A percentile compares a stretch with the other conserved stretches of the same genome.
Evolutionary conservation across 1,140 invertebrate species (phyloP).

Genomic region (Leptestheria dahalacensis): DNA sequence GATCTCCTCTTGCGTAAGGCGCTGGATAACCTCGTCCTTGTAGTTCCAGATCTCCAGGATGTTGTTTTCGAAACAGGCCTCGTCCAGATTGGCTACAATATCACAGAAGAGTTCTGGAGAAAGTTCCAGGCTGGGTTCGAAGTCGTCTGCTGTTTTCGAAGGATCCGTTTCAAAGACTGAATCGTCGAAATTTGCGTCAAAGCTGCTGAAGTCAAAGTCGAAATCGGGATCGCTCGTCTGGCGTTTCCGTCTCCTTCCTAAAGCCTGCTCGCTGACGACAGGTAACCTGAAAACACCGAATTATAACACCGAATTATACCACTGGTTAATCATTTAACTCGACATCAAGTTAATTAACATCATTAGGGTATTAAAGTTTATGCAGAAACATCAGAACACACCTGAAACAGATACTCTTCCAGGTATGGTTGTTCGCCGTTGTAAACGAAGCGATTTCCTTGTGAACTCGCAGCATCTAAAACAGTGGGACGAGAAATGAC

Average conservation of each 20-base stretch:
- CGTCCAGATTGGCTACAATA: constrained; percentile 37
- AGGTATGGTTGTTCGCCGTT: constrained; percentile 25
- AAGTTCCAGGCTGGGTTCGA: constrained; percentile 37
- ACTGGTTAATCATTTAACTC: too few relatives aligned
- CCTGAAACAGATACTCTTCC: constrained; percentile 49
- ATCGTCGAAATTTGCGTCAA: constrained; percentile 16
- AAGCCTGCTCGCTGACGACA: constrained; percentile 21
- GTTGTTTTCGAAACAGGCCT: constrained; percentile 43
- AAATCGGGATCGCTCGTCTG: constrained; percentile 16
- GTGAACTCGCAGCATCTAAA: constrained; percentile 18
- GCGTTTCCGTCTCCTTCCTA: not conserved
- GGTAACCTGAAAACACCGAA: constrained; percentile 12
- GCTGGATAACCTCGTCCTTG: constrained; percentile 35
- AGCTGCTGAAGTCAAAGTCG: constrained; percentile 11
- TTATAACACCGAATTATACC: not conserved
- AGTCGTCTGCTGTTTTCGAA: not conserved
- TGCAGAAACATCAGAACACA: constrained; percentile 25
- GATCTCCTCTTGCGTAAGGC: constrained; percentile 43
- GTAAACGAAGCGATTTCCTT: constrained; percentile 16
- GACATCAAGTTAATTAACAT: too few relatives aligned
- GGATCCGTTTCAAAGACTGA: constrained; percentile 10
- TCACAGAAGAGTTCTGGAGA: constrained; percentile 38
- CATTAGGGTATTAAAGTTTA: constrained; percentile 4
- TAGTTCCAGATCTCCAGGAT: constrained; percentile 55
- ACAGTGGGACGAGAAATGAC: not conserved